Evolutionary conservation across 64 coral and sea anemone species (phyloP), one percentile per base, ranked within the genome.

Genomic region (Montipora capricornis): DNA sequence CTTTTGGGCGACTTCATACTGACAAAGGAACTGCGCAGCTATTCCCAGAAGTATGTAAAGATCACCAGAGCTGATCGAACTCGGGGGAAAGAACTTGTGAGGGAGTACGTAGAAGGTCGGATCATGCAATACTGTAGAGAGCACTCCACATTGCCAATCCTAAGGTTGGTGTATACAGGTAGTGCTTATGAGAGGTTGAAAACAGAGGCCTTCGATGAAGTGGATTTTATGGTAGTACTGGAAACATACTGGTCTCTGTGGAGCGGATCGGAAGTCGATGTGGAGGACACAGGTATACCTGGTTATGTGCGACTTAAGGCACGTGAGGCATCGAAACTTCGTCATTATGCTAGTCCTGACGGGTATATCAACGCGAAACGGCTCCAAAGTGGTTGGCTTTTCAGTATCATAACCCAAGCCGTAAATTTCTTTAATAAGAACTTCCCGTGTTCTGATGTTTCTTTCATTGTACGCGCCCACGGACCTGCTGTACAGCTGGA

Each of bases 401-500:
- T 55, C 8, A 51, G 93, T 29, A 12, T 89, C 3, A 69, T 90
- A 20, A 1, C 0, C 8, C 88, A 68, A 77, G 87, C 87, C 1
- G 58, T 89, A 2, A 67, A 84, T 61, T 47, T 61, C 20, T 20
- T 94, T 17, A 74, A 3, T 47, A 19, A 14, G 10, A 67, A 11
- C 20, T 49, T 3, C 5, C 47, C n/a, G 6, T 9, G 5, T 47
- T 29, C 51, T 13, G 20, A 62, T 10, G 53, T 94, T 7, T 5
- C 37, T 44, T 61, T 94, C 15, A 81, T 5, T 13, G 49, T 82
- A 12, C 88, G 87, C 1, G 5, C 16, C 45, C 93, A 94, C 14
- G 93, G 93, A 6, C 93, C 93, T 15, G 93, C 93, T 7, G 74
- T 90, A 50, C 93, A 94, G 71, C 16, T 94, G 7, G 93, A 94